A percentile compares a stretch with the other conserved stretches of the same genome.
phyloP scores from a whole-genome alignment of 1,140 invertebrate species.

The Bombus picipes region DNA sequence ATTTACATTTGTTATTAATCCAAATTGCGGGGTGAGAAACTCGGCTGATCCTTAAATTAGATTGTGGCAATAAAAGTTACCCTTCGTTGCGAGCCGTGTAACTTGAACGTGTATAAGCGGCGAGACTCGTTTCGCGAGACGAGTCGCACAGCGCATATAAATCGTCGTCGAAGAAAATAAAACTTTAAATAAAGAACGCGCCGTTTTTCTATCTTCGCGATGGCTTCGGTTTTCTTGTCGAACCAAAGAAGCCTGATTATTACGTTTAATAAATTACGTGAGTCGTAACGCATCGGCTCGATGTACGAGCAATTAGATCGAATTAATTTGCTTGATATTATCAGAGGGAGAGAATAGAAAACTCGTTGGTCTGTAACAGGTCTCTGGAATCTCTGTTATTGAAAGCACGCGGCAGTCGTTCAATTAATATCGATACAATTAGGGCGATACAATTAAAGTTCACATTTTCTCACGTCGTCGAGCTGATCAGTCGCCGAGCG shows the following conservation, averaged over 20 bases:
- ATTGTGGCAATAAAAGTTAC: constrained; percentile 29
- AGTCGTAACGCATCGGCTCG: not conserved
- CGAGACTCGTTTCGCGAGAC: not conserved
- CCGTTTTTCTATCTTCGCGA: not conserved
- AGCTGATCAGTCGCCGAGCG: not conserved
- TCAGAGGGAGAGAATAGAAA: not conserved
- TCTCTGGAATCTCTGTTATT: constrained; percentile 24
- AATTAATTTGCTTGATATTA: not conserved
- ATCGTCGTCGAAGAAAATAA: not conserved
- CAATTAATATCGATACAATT: constrained; percentile 1
- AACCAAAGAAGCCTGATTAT: not conserved
- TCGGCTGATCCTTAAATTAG: constrained; percentile 31
- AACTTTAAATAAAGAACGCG: not conserved
- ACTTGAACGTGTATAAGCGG: not conserved
- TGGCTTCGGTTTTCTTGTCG: not conserved
- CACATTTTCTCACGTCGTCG: constrained; percentile 25
- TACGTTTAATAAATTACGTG: constrained; percentile 20
- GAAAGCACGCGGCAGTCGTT: not conserved
- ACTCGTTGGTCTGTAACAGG: not conserved
- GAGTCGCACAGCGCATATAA: not conserved
- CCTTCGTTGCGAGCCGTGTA: not conserved
- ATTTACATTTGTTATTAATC: constrained; percentile 49
- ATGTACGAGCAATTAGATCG: constrained; percentile 2
- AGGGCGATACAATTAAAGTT: constrained; percentile 11
- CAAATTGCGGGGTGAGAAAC: constrained; percentile 37